Evolutionary conservation across 1,140 invertebrate genomes (phyloP).

Genomic region (Aphidius ervi): DNA sequence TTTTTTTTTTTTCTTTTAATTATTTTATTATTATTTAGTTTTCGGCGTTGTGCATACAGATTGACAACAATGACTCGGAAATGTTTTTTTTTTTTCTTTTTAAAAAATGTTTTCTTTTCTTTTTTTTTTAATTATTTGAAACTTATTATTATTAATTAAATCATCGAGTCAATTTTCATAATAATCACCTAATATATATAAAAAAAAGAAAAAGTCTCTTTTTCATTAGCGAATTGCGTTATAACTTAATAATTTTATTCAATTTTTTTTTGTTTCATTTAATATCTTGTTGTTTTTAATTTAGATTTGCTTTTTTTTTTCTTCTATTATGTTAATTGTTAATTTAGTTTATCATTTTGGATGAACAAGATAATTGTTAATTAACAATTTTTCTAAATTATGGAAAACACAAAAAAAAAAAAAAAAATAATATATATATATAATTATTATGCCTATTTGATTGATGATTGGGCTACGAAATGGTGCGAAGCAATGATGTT

Average conservation of each 20-base stretch:
- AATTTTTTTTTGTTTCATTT: background rate
- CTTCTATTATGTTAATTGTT: background rate
- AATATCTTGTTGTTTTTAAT: background rate
- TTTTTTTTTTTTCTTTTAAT: conserved; percentile 23
- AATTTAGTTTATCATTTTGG: background rate
- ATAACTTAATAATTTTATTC: too few species aligned
- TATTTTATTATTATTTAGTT: conserved; percentile 2
- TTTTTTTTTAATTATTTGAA: too few species aligned
- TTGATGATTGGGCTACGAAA: conserved; percentile 44
- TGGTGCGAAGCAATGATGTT: conserved; percentile 44
- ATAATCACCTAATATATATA: too few species aligned
- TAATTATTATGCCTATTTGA: conserved; percentile 26
- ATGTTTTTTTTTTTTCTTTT: conserved; percentile 23
- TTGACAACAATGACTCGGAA: background rate
- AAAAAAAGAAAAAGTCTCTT: too few species aligned
- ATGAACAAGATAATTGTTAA: background rate
- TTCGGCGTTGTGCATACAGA: too few species aligned
- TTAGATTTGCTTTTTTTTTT: background rate
- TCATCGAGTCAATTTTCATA: too few species aligned
- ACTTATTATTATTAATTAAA: too few species aligned
- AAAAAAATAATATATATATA: conserved; percentile 19
- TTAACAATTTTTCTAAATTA: background rate
- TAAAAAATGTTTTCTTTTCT: conserved; percentile 10
- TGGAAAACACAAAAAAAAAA: conserved; percentile 17
- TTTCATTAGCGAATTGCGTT: too few species aligned